Base-by-base conservation (phyloP, 2,797 vertebrate species). In the Clarias platycephalus region DNA sequence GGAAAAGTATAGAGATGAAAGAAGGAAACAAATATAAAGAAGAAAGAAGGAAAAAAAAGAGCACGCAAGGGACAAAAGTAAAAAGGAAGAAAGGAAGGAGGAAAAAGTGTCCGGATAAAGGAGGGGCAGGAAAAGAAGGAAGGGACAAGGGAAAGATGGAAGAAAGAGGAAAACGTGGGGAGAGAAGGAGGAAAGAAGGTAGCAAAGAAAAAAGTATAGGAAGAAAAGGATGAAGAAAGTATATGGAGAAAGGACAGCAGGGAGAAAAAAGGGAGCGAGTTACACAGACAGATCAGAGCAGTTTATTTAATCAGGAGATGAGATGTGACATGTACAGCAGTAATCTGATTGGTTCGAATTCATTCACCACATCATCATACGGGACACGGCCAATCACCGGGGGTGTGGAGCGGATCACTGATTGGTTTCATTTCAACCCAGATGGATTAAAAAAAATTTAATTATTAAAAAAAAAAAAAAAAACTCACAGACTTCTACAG, bases 241-340 rank as follows among this genome's bases (percentile, higher is more conserved):
- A 49, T 44, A 49, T 3, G 6, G 37, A 49, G 13, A 15, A 44
- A 13, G 37, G 15, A 76, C 3, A 31, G 53, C 1, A 58, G 53
- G 1, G 9, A 71, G 28, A 55, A 18, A 66, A 80, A 71, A 66
- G n/a, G 18, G 26, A 31, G 40, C 24, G 6, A 28, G 62, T 80
- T 66, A 66, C n/a, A 86, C 57, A 82, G 82, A 83, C 79, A 76
- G 75, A 86, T 82, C 13, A 75, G 62, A 80, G 60, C 62, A 74
- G 34, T 58, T 68, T 31, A 60, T 24, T 40, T 5, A 24, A 63
- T 31, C 44, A 74, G 37, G 12, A 3, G 7, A 78, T 77, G 24
- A 40, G 31, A 8, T 40, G 75, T 12, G 49, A 34, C 40, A 37
- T 55, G 2, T 34, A 58, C 34, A 57, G 64, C 31, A 49, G 53